Evolutionary conservation across 2,797 vertebrate genomes (phyloP).

Genomic region (Choloepus didactylus): DNA sequence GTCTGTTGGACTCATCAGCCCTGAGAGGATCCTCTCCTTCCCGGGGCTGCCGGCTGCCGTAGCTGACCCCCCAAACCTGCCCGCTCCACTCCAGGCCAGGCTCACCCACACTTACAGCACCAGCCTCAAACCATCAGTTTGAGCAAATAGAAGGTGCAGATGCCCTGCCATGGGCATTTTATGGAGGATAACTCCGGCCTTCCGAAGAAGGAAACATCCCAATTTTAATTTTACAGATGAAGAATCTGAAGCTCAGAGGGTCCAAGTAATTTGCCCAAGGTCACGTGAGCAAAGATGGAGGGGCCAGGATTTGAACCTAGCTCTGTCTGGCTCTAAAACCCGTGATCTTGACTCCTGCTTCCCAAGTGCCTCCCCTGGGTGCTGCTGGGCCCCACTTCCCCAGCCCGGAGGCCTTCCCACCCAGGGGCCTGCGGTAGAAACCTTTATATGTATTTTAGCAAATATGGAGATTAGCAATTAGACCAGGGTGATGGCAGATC

Average conservation of each 20-base stretch:
- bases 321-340: background rate
- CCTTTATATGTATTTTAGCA: background rate
- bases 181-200: background rate
- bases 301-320: background rate
- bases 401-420: background rate
- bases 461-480: constrained; percentile 45
- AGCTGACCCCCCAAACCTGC: background rate
- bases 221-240: background rate
- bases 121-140: background rate
- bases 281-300: background rate
- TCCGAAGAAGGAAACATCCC: background rate
- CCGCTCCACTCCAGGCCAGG: background rate
- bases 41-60: background rate
- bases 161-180: background rate
- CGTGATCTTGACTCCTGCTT: background rate
- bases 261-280: background rate
- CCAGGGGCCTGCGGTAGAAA: background rate
- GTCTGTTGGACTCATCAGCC: background rate
- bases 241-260: background rate
- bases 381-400: background rate
- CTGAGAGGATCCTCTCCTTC: background rate
- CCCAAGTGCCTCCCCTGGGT: background rate
- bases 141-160: background rate
- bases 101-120: background rate
- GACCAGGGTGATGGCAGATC: constrained; percentile 33